phyloP scores from a whole-genome alignment of 2,113 vertebrate species.

The Phyllostomus hastatus region DNA sequence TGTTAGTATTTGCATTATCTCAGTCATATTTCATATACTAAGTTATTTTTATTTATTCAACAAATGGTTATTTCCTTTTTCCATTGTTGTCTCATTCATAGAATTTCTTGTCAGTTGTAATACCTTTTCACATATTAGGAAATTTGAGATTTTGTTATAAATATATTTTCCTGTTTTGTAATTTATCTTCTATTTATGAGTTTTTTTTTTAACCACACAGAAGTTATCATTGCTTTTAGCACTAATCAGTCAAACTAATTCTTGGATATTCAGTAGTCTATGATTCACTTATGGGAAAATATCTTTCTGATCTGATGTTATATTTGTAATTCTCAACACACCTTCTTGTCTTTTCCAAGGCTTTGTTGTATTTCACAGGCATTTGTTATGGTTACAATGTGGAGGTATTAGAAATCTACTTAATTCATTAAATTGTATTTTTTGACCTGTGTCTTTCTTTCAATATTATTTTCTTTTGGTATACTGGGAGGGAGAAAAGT shows the following conservation, averaged over 20 bases:
- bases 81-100: not conserved
- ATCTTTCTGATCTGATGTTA: not conserved
- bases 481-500: not conserved
- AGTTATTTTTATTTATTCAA: not conserved
- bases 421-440: not conserved
- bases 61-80: not conserved
- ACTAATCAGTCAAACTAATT: not conserved
- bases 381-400: not conserved
- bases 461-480: not conserved
- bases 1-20: not conserved
- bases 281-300: not conserved
- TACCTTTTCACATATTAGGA: not conserved
- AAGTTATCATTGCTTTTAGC: not conserved
- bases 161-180: not conserved
- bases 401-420: not conserved
- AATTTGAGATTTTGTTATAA: not conserved
- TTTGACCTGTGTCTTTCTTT: not conserved
- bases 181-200: not conserved
- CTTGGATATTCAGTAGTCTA: not conserved
- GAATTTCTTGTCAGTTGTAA: not conserved
- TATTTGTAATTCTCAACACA: not conserved
- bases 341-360: not conserved
- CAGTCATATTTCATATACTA: not conserved
- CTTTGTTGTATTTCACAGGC: not conserved
- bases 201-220: not conserved